Evolutionary conservation across 2,888 invertebrate genomes (phyloP), one percentile per base, ranked within the genome.

Genomic region (Yponomeuta cagnagella): DNA sequence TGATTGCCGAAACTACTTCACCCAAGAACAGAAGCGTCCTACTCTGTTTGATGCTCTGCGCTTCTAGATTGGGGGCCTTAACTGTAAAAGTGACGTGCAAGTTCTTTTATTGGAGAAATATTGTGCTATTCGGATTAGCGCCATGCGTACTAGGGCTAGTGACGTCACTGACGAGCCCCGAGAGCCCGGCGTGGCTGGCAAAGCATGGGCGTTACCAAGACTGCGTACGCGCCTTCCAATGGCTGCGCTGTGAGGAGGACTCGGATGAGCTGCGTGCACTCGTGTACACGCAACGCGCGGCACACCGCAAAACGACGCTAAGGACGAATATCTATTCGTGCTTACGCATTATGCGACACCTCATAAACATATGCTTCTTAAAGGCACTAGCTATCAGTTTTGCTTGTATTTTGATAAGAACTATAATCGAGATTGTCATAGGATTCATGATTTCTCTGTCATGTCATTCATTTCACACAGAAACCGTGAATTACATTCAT

Each of bases 171-270:
- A 64, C 48, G 8, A 70, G 70, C 43, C 64, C 70, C 23, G 70
- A 70, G 43, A 70, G 70, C 10, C 70, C 70, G 9, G 70, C 70
- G 8, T 70, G 70, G 70, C 23, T 70, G 64, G 70, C 70, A 9
- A 23, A 15, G 5, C 37, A 64, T 23, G 70, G 64, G 64, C 31
- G 64, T 15, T 70, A 64, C 70, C 23, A 23, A 2, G 70, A 70
- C 31, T 64, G 70, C 70, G 31, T 15, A 15, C 23, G 37, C 12
- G 64, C 70, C 2, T 70, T 70, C 64, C 1, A 31, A 15, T 70
- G 70, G 70, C 43, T 70, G n/a, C 15, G 70, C 43, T 43, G 70
- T n/a, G 48, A 63, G 1, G 64, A 64, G 63, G 70, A 70, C 2
- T 5, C 10, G 9, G 37, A 6, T 23, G 70, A 70, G 48, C 23